Conservation (phyloP, 2,113 vertebrate genomes). For the Shinisaurus crocodilurus region DNA sequence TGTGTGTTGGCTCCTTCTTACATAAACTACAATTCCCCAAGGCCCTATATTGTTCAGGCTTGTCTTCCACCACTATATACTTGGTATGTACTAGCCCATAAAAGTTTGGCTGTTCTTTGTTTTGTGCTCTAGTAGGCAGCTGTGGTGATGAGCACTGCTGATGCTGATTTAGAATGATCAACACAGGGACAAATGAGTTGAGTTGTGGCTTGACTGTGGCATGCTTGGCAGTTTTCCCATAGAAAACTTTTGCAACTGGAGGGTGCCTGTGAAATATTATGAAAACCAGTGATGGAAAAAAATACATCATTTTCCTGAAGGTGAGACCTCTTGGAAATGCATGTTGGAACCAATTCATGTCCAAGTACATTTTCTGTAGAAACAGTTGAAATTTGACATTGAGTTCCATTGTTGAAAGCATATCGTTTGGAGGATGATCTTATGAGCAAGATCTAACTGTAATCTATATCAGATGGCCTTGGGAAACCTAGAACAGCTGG, state of each 20-base stretch:
- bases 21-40: slow-evolving; percentile 69
- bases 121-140: background rate
- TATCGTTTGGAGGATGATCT: background rate
- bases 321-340: slow-evolving; percentile 3
- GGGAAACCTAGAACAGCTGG: background rate
- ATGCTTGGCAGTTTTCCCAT: background rate
- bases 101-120: slow-evolving; percentile 10
- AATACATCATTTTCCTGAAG: background rate
- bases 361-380: slow-evolving; percentile 1
- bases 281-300: background rate
- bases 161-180: slow-evolving; percentile 5
- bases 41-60: slow-evolving; percentile 71
- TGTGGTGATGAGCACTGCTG: background rate
- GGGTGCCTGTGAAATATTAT: background rate
- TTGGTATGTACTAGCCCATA: slow-evolving; percentile 53
- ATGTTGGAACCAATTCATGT: background rate
- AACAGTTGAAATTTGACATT: background rate
- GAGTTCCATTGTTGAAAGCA: background rate
- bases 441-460: background rate
- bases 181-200: background rate
- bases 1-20: slow-evolving; percentile 71
- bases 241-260: background rate
- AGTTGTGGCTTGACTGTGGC: background rate
- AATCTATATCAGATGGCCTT: background rate
- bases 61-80: slow-evolving; percentile 71